These are phyloP conservation scores for Machimus atricapillus DNA, from an alignment of 2,888 invertebrate genomes.

Conservation along the genomic window DNA sequence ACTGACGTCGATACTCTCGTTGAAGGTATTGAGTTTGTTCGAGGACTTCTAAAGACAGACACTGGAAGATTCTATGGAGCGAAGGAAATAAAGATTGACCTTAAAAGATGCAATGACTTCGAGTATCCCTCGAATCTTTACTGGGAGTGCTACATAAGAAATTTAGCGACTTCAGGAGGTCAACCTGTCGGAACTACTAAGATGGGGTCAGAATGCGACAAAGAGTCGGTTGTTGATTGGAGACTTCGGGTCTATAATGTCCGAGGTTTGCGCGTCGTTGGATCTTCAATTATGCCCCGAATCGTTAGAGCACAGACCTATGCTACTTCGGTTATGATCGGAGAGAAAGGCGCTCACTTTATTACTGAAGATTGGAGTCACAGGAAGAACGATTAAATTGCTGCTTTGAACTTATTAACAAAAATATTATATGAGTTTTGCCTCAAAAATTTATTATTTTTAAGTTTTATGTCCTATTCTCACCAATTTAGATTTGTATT, in stretches of 20 bases:
- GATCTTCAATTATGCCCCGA: constrained; percentile 68
- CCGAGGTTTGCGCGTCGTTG: constrained; percentile 64
- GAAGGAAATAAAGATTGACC: constrained; percentile 66
- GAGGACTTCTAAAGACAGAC: constrained; percentile 59
- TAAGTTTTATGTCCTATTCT: too few species aligned
- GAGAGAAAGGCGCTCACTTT: constrained; percentile 42
- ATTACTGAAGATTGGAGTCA: constrained; percentile 41
- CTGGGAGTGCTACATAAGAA: constrained; percentile 65
- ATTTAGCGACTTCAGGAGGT: constrained; percentile 65
- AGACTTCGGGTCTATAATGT: constrained; percentile 62
- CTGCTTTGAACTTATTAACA: too few species aligned
- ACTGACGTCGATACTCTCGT: constrained; percentile 65
- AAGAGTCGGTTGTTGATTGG: constrained; percentile 62
- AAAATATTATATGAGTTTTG: too few species aligned
- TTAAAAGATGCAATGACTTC: constrained; percentile 54
- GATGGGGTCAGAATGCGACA: constrained; percentile 66
- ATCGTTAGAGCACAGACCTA: constrained; percentile 51
- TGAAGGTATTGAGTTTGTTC: constrained; percentile 58
- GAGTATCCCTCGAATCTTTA: constrained; percentile 59
- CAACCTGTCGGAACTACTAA: constrained; percentile 73
- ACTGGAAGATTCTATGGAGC: constrained; percentile 57
- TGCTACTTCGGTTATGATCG: constrained; percentile 43
- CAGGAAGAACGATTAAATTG: background rate
- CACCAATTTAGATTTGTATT: background rate
- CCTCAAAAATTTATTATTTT: too few species aligned